Conservation (phyloP, 2,113 vertebrate genomes). For the Triplophysa tibetana region DNA sequence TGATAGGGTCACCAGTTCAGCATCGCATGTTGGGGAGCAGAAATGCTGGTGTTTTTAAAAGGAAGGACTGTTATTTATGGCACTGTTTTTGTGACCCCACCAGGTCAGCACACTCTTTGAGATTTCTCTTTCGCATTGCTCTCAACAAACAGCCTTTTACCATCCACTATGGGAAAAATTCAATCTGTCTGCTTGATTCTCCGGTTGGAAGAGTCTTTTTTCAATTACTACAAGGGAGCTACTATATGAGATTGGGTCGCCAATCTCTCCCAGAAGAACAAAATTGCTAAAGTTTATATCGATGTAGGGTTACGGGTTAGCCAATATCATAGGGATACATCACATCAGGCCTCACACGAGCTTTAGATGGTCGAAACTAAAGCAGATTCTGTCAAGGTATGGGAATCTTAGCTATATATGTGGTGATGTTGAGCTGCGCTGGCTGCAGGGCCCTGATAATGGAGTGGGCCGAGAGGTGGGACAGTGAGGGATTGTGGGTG, state of each 20-base stretch:
- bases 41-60: no score
- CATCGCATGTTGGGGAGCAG: no score
- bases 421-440: slow-evolving; percentile 60
- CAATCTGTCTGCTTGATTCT: background rate
- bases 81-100: background rate
- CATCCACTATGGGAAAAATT: background rate
- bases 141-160: background rate
- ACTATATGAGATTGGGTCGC: slow-evolving; percentile 2
- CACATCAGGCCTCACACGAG: background rate
- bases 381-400: slow-evolving; percentile 1
- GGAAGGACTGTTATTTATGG: background rate
- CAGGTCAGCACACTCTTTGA: background rate
- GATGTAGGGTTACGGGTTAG: slow-evolving; percentile 3
- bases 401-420: slow-evolving; percentile 25
- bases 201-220: background rate
- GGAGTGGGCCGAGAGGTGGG: slow-evolving; percentile 61
- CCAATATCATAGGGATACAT: slow-evolving; percentile 12
- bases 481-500: slow-evolving; percentile 66
- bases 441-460: slow-evolving; percentile 61
- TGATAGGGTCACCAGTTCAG: no score
- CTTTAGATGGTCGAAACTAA: slow-evolving; percentile 1
- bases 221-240: slow-evolving; percentile 16
- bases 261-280: slow-evolving; percentile 8
- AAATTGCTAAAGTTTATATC: slow-evolving; percentile 13
- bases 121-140: background rate